These are phyloP conservation scores for Camponotus floridanus DNA, from an alignment of 1,140 invertebrate genomes.

Conservation along the genomic window DNA sequence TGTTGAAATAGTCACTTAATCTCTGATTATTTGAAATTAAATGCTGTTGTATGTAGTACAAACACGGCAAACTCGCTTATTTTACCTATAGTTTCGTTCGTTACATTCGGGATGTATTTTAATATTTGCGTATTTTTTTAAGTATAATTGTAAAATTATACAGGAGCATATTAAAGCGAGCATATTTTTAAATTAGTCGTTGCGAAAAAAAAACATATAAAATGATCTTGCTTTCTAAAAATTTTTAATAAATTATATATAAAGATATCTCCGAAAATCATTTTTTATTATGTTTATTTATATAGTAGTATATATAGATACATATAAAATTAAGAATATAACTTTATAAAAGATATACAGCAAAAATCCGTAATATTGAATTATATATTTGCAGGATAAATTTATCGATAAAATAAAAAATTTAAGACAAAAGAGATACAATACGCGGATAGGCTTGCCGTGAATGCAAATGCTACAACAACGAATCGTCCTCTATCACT, in stretches of 20 bases:
- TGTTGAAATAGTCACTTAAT: background rate
- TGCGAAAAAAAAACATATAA: background rate
- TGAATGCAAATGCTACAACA: slow-evolving; percentile 24
- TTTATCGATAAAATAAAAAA: slow-evolving; percentile 19
- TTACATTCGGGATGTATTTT: slow-evolving; percentile 1
- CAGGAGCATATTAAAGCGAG: background rate
- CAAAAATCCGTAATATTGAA: background rate
- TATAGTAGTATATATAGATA: background rate
- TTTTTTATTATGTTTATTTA: no score
- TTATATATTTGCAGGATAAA: slow-evolving; percentile 18
- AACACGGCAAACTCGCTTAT: background rate
- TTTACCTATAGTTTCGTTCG: background rate
- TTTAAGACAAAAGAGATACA: background rate
- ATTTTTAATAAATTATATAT: background rate
- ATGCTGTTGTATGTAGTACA: background rate
- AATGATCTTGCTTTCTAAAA: background rate
- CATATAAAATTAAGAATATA: background rate
- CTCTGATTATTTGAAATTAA: slow-evolving; percentile 29
- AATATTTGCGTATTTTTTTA: background rate
- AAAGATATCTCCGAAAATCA: background rate
- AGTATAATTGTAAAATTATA: background rate
- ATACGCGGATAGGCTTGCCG: background rate
- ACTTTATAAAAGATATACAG: background rate
- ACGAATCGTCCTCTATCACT: background rate
- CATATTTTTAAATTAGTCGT: background rate